Conservation (phyloP, 2,797 vertebrate species). For the Notolabrus celidotus region DNA sequence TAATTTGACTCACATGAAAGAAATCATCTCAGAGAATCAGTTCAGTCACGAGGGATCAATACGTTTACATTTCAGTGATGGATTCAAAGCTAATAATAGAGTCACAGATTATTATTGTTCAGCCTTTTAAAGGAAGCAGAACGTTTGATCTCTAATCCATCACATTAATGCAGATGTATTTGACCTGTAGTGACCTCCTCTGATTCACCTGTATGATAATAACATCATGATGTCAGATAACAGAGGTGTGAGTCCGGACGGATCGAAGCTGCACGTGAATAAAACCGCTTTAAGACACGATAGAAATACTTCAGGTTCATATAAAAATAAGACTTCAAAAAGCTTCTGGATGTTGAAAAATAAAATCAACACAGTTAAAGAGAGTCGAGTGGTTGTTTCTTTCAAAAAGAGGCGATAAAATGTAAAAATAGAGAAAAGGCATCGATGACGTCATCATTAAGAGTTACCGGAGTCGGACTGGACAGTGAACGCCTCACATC, state of each 20-base stretch:
- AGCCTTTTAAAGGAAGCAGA: too few species aligned
- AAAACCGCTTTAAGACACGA: neutral
- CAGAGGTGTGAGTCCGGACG: neutral
- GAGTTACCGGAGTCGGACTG: neutral
- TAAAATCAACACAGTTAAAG: neutral
- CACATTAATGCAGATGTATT: too few species aligned
- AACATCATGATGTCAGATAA: neutral
- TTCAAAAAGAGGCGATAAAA: neutral
- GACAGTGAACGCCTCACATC: neutral
- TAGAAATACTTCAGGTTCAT: neutral
- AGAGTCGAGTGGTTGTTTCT: neutral
- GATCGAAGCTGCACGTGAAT: neutral
- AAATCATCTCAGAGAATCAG: too few species aligned
- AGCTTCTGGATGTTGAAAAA: conserved; percentile 3
- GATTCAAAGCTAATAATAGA: too few species aligned
- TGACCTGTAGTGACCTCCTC: neutral
- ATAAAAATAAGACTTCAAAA: conserved; percentile 34
- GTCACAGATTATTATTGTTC: too few species aligned
- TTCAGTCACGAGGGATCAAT: too few species aligned
- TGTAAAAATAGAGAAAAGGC: conserved; percentile 4
- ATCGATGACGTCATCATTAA: neutral
- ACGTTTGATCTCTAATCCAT: too few species aligned
- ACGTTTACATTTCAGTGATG: too few species aligned
- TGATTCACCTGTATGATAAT: neutral
- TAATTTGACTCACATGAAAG: too few species aligned